Conservation (phyloP, 2,888 invertebrate genomes). For the Thymelicus acteon region DNA sequence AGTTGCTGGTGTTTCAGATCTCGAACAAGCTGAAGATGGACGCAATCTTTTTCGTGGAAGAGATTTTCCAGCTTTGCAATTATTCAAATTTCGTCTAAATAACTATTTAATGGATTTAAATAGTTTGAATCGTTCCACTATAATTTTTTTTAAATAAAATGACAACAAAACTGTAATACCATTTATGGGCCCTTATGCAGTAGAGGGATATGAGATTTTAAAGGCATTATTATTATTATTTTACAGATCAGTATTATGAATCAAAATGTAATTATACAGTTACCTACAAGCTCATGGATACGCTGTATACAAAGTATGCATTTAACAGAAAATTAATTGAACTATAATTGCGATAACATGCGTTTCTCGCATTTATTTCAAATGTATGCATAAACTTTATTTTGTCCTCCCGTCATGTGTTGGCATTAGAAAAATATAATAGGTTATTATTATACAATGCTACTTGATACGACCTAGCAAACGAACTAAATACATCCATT, state of each 20-base stretch:
- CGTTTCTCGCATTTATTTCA: neutral
- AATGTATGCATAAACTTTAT: neutral
- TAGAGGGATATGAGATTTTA: neutral
- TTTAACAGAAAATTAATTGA: neutral
- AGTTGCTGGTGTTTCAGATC: no score
- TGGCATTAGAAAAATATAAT: conserved; percentile 7
- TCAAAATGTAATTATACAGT: neutral
- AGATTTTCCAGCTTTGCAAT: no score
- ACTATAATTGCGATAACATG: neutral
- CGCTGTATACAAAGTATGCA: conserved; percentile 13
- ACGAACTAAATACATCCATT: conserved; percentile 1
- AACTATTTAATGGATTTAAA: no score
- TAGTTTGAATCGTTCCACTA: no score
- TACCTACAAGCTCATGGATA: conserved; percentile 51
- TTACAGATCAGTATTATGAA: neutral
- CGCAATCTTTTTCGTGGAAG: no score
- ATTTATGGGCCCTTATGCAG: no score
- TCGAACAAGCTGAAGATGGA: no score
- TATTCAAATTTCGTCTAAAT: no score
- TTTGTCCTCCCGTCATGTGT: neutral
- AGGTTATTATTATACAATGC: conserved; percentile 6
- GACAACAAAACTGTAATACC: no score
- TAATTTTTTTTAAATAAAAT: no score
- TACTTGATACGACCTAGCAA: neutral
- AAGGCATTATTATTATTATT: neutral